These are phyloP conservation scores for Mythimna impura DNA, from an alignment of 2,888 invertebrate species.

Conservation along the genomic window DNA sequence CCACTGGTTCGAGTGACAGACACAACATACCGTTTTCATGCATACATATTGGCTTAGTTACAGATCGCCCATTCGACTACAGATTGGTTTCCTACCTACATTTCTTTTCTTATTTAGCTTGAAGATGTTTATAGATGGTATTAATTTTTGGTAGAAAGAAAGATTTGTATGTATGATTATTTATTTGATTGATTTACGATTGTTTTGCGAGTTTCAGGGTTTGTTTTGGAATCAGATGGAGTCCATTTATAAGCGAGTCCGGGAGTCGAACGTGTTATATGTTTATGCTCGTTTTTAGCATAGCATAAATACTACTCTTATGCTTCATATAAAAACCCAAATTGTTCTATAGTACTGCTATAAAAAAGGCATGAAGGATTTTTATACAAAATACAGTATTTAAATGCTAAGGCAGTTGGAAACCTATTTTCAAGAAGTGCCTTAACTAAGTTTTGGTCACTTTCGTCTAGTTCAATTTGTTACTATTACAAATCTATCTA, in stretches of 20 bases:
- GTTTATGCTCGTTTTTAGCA: conserved; percentile 14
- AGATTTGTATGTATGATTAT: not conserved
- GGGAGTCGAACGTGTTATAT: not conserved
- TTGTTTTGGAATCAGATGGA: not conserved
- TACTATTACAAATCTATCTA: conserved; percentile 55
- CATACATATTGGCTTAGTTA: conserved; percentile 82
- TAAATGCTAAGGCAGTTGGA: conserved; percentile 41
- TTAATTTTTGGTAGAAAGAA: not conserved
- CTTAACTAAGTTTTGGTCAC: conserved; percentile 10
- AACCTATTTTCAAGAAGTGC: conserved; percentile 18
- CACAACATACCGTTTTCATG: conserved; percentile 70
- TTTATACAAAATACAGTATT: conserved; percentile 17
- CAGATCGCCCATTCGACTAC: conserved; percentile 38
- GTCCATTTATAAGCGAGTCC: not conserved
- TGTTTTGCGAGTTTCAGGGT: not conserved
- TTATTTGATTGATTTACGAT: not conserved
- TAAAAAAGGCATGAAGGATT: not conserved
- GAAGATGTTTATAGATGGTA: not conserved
- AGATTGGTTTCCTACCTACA: conserved; percentile 30
- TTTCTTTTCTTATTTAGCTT: conserved; percentile 9
- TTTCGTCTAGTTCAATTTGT: conserved; percentile 42
- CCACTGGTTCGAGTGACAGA: conserved; percentile 64
- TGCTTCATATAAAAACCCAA: not conserved
- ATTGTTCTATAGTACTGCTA: not conserved
- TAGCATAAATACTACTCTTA: too few relatives aligned